phyloP scores from a whole-genome alignment of 2,797 vertebrate species.

The Tympanoctomys barrerae region DNA sequence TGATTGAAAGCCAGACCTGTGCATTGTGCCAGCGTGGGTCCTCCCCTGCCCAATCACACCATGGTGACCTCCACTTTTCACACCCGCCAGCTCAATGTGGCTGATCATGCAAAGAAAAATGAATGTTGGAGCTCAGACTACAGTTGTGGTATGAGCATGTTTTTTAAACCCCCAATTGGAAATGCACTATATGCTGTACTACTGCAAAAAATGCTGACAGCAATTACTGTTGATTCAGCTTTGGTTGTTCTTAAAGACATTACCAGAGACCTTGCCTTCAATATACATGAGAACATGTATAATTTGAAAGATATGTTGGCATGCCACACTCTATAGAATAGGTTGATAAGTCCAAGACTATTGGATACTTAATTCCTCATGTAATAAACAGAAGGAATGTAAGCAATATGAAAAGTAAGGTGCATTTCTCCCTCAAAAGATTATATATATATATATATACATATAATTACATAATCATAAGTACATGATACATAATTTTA shows the following conservation, averaged over 20 bases:
- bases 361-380: not conserved
- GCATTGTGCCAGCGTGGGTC: constrained; percentile 59
- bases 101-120: constrained; percentile 24
- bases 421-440: not conserved
- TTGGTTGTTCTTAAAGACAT: not conserved
- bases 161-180: constrained; percentile 16
- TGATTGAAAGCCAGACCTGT: constrained; percentile 78
- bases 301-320: not conserved
- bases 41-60: constrained; percentile 73
- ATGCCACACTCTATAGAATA: not conserved
- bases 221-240: constrained; percentile 1
- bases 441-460: too few species aligned
- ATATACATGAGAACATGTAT: not conserved
- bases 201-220: not conserved
- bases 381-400: not conserved
- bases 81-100: constrained; percentile 53
- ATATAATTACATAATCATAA: not conserved
- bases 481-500: not conserved
- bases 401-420: not conserved
- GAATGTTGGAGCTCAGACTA: not conserved
- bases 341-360: not conserved
- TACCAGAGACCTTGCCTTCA: not conserved
- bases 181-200: not conserved
- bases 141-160: not conserved
- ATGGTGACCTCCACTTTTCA: constrained; percentile 62